phyloP scores from a whole-genome alignment of 2,113 vertebrate species.

The Siphamia tubifer region DNA sequence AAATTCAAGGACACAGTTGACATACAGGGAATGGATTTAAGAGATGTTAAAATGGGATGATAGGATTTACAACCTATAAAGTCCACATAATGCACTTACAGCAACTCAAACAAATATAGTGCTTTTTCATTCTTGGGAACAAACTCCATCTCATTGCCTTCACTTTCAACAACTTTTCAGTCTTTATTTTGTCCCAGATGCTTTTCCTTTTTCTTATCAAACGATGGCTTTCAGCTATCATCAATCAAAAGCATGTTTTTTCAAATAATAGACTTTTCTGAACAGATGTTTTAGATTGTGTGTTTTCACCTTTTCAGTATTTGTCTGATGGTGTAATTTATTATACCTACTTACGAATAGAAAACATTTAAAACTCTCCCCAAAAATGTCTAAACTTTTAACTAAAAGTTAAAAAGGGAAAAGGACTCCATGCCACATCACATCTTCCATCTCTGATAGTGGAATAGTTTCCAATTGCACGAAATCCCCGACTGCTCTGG shows the following conservation, averaged over 20 bases:
- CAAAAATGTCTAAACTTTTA: too few relatives aligned
- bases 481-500: constrained; percentile 10
- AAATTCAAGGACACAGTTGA: not conserved
- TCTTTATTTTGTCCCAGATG: not conserved
- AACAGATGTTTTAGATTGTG: too few relatives aligned
- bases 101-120: not conserved
- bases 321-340: too few relatives aligned
- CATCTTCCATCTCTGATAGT: not conserved
- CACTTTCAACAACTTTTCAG: not conserved
- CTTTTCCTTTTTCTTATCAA: too few relatives aligned
- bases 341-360: too few relatives aligned
- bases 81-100: not conserved
- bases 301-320: too few relatives aligned
- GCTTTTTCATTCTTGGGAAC: not conserved
- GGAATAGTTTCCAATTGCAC: constrained; percentile 17
- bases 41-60: not conserved
- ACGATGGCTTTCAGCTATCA: too few relatives aligned
- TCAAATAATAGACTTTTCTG: too few relatives aligned
- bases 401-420: not conserved
- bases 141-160: not conserved
- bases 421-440: not conserved
- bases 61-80: not conserved
- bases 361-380: too few relatives aligned
- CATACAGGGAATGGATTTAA: not conserved
- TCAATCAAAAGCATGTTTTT: too few relatives aligned